Percentiles rank a stretch among this genome's conserved stretches.
phyloP scores from a whole-genome alignment of 2,888 invertebrate genomes.

The Meloe dianella region DNA sequence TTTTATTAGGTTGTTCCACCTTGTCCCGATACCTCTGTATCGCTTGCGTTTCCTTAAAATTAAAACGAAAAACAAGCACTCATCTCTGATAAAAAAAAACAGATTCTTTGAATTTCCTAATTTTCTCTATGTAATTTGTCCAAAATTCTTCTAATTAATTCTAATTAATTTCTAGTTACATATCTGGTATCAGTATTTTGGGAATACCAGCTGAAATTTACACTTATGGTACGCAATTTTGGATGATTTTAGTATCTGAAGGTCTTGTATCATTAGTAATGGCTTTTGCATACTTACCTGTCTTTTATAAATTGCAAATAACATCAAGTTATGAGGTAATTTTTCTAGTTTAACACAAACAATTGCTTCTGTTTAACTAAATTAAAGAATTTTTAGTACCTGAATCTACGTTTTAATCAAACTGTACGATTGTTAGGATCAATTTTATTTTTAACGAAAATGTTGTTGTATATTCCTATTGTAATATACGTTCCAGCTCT shows the following conservation, averaged over 20 bases:
- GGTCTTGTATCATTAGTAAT: slow-evolving; percentile 71
- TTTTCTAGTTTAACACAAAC: neutral
- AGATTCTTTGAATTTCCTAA: too few relatives aligned
- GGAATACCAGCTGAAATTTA: slow-evolving; percentile 80
- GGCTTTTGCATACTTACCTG: slow-evolving; percentile 71
- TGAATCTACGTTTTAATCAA: slow-evolving; percentile 71
- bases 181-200: slow-evolving; percentile 75
- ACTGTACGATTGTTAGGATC: slow-evolving; percentile 73
- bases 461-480: slow-evolving; percentile 80
- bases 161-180: slow-evolving; percentile 72
- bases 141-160: too few relatives aligned
- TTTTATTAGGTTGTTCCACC: too few relatives aligned
- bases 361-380: neutral
- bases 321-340: slow-evolving; percentile 77
- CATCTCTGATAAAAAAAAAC: too few relatives aligned
- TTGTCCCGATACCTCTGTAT: too few relatives aligned
- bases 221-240: slow-evolving; percentile 75
- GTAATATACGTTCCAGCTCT: slow-evolving; percentile 88
- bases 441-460: slow-evolving; percentile 73
- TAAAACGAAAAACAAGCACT: too few relatives aligned
- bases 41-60: too few relatives aligned
- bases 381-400: slow-evolving; percentile 65
- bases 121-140: too few relatives aligned
- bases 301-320: slow-evolving; percentile 75
- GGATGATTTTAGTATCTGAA: slow-evolving; percentile 70